A percentile compares a stretch with the other conserved stretches of the same genome.
Evolutionary conservation across 2,797 vertebrate species (phyloP).

Genomic region (Passerculus sandwichensis): DNA sequence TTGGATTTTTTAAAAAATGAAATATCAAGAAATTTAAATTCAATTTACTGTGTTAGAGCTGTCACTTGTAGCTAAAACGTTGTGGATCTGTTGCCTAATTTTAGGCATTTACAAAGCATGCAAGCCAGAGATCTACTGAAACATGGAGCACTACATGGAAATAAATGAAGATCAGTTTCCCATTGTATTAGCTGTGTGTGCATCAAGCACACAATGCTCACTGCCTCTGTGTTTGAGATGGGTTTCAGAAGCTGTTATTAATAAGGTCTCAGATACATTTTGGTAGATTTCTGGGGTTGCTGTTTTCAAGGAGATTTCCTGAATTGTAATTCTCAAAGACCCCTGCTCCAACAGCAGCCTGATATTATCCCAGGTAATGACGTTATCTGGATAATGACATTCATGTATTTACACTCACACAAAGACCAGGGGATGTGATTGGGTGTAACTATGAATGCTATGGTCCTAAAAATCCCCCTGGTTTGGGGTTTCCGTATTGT

Average conservation of each 20-base stretch:
- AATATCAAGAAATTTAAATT: background rate
- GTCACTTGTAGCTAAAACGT: background rate
- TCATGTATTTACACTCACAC: background rate
- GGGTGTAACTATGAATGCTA: fast-evolving
- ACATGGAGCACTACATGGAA: background rate
- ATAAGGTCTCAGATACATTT: background rate
- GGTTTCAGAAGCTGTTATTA: background rate
- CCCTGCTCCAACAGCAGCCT: background rate
- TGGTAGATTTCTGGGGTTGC: background rate
- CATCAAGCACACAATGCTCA: background rate
- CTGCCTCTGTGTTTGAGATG: background rate
- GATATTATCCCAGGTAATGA: background rate
- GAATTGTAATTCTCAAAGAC: background rate
- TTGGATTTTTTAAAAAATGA: background rate
- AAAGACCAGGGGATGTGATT: background rate
- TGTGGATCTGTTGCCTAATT: background rate
- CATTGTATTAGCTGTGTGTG: background rate
- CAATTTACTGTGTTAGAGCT: background rate
- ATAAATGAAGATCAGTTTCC: background rate
- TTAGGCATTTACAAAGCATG: background rate
- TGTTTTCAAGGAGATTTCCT: background rate
- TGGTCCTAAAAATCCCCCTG: background rate
- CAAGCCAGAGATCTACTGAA: background rate
- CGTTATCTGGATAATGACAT: background rate
- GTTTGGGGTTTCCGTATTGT: background rate